These are phyloP conservation scores for Protodeltote pygarga DNA, from an alignment of 2,888 invertebrate species.

Conservation along the genomic window DNA sequence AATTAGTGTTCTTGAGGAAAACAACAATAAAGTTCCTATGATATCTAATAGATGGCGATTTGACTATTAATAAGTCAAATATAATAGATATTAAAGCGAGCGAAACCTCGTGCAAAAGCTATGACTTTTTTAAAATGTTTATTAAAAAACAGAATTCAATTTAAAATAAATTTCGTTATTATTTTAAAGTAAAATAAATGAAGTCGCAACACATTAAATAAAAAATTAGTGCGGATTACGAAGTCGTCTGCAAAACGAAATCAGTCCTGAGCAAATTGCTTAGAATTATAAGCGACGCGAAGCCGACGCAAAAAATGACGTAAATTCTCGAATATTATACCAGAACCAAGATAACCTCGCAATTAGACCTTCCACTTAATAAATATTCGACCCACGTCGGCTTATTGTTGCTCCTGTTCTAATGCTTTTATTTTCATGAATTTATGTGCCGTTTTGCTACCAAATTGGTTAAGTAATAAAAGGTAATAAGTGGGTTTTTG, in stretches of 20 bases:
- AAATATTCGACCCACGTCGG: slow-evolving; percentile 53
- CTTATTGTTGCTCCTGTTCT: slow-evolving; percentile 49
- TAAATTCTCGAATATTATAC: slow-evolving; percentile 38
- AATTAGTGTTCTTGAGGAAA: too few species aligned
- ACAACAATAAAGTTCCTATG: too few species aligned
- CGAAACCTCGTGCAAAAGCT: too few species aligned
- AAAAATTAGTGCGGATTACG: slow-evolving; percentile 34
- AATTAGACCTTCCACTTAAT: slow-evolving; percentile 51
- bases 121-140: too few species aligned
- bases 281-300: slow-evolving; percentile 41
- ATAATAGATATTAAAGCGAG: too few species aligned
- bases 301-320: slow-evolving; percentile 41
- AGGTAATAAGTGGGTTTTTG: slow-evolving; percentile 29
- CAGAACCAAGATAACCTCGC: slow-evolving; percentile 44
- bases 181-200: slow-evolving; percentile 15
- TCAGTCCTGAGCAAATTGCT: slow-evolving; percentile 43
- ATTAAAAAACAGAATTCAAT: neutral
- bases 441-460: slow-evolving; percentile 36
- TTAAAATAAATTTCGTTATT: slow-evolving; percentile 9
- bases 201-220: slow-evolving; percentile 35
- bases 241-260: slow-evolving; percentile 37
- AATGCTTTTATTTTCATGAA: slow-evolving; percentile 55
- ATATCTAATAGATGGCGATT: too few species aligned
- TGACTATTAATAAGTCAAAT: too few species aligned
- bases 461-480: slow-evolving; percentile 42